phyloP scores from a whole-genome alignment of 1,140 invertebrate species.

The Lasioglossum baleicum region DNA sequence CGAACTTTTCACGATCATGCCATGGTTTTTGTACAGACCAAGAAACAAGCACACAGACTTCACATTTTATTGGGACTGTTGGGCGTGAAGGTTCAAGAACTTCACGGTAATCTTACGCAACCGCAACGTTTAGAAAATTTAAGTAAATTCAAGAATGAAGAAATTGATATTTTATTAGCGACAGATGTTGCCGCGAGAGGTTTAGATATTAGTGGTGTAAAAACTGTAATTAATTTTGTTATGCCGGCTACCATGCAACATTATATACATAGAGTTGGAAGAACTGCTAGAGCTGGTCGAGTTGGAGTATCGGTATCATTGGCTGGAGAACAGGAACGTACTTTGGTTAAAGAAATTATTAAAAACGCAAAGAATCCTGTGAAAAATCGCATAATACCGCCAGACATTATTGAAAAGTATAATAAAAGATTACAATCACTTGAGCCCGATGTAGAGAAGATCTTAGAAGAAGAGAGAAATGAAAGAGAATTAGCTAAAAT shows the following conservation, averaged over 20 bases:
- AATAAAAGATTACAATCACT: slow-evolving; percentile 86
- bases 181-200: slow-evolving; percentile 98
- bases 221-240: slow-evolving; percentile 98
- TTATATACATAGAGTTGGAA: slow-evolving; percentile 96
- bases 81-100: slow-evolving; percentile 92
- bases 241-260: slow-evolving; percentile 96
- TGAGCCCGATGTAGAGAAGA: slow-evolving; percentile 88
- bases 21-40: slow-evolving; percentile 98
- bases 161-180: slow-evolving; percentile 94
- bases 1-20: slow-evolving; percentile 95
- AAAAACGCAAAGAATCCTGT: slow-evolving; percentile 92
- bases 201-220: slow-evolving; percentile 96
- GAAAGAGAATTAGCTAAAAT: slow-evolving; percentile 91
- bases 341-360: slow-evolving; percentile 94
- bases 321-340: slow-evolving; percentile 94
- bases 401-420: slow-evolving; percentile 94
- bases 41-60: slow-evolving; percentile 94
- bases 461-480: slow-evolving; percentile 91
- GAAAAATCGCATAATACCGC: slow-evolving; percentile 92
- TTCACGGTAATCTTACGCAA: slow-evolving; percentile 97
- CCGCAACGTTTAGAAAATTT: slow-evolving; percentile 93
- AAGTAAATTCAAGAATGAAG: slow-evolving; percentile 93
- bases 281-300: slow-evolving; percentile 96
- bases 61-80: slow-evolving; percentile 94
- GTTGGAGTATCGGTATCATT: slow-evolving; percentile 95